These are phyloP conservation scores for Empidonax alnorum DNA, from an alignment of 2,113 vertebrate genomes.

Conservation along the genomic window DNA sequence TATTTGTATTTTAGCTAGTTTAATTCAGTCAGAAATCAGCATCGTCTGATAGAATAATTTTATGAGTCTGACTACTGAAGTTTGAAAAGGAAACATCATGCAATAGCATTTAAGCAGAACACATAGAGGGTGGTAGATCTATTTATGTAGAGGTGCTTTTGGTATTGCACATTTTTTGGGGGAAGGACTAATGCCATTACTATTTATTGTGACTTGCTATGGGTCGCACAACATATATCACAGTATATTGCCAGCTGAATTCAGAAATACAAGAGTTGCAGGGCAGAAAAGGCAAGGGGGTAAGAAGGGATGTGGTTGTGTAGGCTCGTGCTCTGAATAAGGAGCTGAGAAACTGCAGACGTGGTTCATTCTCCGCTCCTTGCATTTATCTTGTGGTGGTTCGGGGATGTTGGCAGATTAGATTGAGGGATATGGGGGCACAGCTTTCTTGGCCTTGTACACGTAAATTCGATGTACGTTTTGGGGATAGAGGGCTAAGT, in stretches of 20 bases:
- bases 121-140: neutral
- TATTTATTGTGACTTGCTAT: neutral
- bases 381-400: neutral
- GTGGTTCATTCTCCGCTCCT: neutral
- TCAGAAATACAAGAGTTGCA: neutral
- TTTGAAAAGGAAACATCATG: neutral
- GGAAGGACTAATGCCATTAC: neutral
- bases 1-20: conserved; percentile 10
- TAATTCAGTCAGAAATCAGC: neutral
- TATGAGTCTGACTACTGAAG: neutral
- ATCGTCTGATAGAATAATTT: neutral
- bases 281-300: neutral
- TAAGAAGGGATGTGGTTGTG: neutral
- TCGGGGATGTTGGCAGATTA: neutral
- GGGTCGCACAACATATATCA: neutral
- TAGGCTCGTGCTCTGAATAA: neutral
- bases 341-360: neutral
- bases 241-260: neutral
- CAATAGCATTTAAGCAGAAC: neutral
- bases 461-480: neutral
- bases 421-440: neutral
- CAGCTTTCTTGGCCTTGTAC: neutral
- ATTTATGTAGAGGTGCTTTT: neutral
- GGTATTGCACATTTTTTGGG: neutral
- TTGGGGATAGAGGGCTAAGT: neutral